These are phyloP conservation scores for Clinocottus analis DNA, from an alignment of 2,113 vertebrate species.

Conservation along the genomic window DNA sequence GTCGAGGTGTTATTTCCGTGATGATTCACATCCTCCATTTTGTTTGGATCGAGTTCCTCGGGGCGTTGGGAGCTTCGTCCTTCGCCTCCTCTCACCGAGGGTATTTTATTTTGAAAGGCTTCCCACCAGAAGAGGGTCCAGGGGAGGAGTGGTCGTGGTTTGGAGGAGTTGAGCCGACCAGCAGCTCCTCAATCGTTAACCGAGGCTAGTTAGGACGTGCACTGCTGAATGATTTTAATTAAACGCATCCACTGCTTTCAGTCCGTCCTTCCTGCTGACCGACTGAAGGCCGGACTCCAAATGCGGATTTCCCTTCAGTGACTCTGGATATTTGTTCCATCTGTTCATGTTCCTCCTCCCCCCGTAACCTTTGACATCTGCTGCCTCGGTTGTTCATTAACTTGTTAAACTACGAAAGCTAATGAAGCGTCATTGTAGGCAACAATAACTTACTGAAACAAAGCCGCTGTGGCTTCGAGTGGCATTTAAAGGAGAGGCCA, in stretches of 20 bases:
- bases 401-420: neutral
- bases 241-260: neutral
- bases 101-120: too few relatives aligned
- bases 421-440: neutral
- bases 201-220: neutral
- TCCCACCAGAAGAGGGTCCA: neutral
- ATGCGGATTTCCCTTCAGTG: too few relatives aligned
- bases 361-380: conserved; percentile 11
- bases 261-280: neutral
- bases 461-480: neutral
- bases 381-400: neutral
- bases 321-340: neutral
- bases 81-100: too few relatives aligned
- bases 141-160: neutral
- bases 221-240: conserved; percentile 1
- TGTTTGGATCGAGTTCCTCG: neutral
- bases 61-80: neutral
- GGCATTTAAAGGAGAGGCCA: neutral
- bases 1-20: neutral
- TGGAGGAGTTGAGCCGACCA: conserved; percentile 6
- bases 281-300: neutral
- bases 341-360: neutral
- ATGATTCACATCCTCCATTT: neutral
- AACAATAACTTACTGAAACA: neutral
- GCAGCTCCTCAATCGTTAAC: conserved; percentile 1